Percentiles rank a stretch among this genome's conserved stretches.
Evolutionary conservation across 1,140 invertebrate species (phyloP).

Genomic region (Diabrotica undecimpunctata): DNA sequence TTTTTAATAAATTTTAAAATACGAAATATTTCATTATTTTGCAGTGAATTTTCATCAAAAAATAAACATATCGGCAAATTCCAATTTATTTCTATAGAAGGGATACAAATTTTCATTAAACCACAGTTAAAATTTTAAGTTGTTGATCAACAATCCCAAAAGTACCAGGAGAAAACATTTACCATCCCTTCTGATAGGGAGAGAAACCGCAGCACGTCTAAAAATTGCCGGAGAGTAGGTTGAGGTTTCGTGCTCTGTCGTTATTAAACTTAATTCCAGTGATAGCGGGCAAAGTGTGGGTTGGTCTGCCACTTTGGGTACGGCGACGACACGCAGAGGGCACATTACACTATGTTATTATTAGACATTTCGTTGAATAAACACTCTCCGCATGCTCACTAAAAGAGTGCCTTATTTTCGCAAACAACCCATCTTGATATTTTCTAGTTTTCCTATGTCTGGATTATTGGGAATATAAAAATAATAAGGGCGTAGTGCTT

Average conservation of each 20-base stretch:
- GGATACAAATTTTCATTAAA: too few species aligned
- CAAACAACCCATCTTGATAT: not conserved
- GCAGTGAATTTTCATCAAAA: too few species aligned
- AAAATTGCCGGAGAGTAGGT: not conserved
- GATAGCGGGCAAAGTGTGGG: slow-evolving; percentile 7
- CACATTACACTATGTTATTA: slow-evolving; percentile 8
- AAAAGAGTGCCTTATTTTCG: not conserved
- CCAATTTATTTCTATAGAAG: too few species aligned
- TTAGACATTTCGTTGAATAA: slow-evolving; percentile 9
- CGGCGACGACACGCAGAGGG: not conserved
- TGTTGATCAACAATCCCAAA: not conserved
- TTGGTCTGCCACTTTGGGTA: slow-evolving; percentile 2
- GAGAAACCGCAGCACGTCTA: not conserved
- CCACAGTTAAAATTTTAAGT: not conserved
- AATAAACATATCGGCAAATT: too few species aligned
- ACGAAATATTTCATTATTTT: too few species aligned
- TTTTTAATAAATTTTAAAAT: too few species aligned
- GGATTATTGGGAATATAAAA: not conserved
- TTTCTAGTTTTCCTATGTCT: not conserved
- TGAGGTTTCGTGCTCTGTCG: not conserved
- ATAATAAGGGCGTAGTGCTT: not conserved
- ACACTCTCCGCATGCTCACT: not conserved
- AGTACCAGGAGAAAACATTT: not conserved
- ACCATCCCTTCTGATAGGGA: not conserved
- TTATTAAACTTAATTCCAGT: slow-evolving; percentile 6